Base-by-base conservation (phyloP, 2,113 vertebrate species). In the Boleophthalmus pectinirostris region DNA sequence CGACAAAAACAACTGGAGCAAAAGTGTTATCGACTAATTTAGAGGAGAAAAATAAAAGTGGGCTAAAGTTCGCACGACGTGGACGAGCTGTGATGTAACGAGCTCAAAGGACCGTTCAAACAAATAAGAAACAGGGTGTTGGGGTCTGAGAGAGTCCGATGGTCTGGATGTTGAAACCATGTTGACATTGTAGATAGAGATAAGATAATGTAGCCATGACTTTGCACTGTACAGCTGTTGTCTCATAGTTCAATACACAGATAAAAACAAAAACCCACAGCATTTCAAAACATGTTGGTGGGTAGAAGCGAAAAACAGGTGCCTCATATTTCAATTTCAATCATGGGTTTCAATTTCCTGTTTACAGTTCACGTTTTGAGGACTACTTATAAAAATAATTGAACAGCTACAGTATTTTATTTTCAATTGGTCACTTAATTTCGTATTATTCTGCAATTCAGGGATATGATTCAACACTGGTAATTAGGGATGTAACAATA, bases 31-130 rank as follows among this genome's bases (percentile, higher is more conserved):
- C 46, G 47, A 49, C 16, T 53, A 43, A 63, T 68, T 29, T 7
- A 68, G 12, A 2, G 43, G 43, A 33, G 46, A 11, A 56, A 73
- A 69, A 18, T 16, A 74, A 63, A 87, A 78, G 21, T 70, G n/a
- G 73, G 78, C 33, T 70, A 86, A 73, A 82, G 68, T 74, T 81
- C 73, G 76, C 16, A 46, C 38, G 15, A 20, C 2, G 25, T n/a
- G 14, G 11, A 51, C 8, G 8, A 67, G 69, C 18, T 6, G 3
- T 64, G 29, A 38, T 33, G 61, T 64, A 64, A n/a, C 18, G 20
- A 35, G 61, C 25, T 8, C 10, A 60, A 56, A 25, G 14, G 13
- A 29, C 11, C 21, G 3, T 60, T 14, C 21, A 60, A 25, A 60
- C 25, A 23, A 60, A 43, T 43, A n/a, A n/a, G n/a, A n/a, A n/a